Evolutionary conservation across 2,888 invertebrate species (phyloP).

Genomic region (Venusia cambrica): DNA sequence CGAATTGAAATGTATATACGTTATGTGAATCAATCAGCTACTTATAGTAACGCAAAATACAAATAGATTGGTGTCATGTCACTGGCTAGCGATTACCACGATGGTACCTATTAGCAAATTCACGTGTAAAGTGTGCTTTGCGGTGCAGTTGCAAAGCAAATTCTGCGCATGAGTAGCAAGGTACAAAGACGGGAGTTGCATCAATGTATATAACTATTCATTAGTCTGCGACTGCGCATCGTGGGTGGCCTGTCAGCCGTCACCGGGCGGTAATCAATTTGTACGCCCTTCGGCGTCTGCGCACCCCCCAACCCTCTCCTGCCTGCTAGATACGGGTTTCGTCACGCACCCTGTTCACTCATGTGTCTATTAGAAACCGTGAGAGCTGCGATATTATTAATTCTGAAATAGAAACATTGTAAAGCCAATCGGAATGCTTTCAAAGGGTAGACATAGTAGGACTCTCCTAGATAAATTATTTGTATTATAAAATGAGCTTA

Average conservation of each 20-base stretch:
- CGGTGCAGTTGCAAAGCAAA: constrained; percentile 6
- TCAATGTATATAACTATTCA: constrained; percentile 7
- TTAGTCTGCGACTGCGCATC: constrained; percentile 32
- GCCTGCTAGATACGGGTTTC: constrained; percentile 58
- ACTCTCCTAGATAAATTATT: too few species aligned
- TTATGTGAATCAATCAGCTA: too few species aligned
- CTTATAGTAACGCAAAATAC: too few species aligned
- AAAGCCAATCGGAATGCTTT: constrained; percentile 11
- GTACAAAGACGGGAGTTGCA: constrained; percentile 38
- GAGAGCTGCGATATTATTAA: constrained; percentile 26
- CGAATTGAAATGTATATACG: too few species aligned
- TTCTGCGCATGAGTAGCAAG: constrained; percentile 26
- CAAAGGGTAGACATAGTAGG: too few species aligned
- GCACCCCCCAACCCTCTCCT: constrained; percentile 43
- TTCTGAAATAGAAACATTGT: constrained; percentile 20
- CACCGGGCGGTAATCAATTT: constrained; percentile 74
- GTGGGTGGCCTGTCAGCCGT: constrained; percentile 72
- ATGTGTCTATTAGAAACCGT: constrained; percentile 44
- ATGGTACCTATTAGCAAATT: not conserved
- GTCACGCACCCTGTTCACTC: constrained; percentile 62
- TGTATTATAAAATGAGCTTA: too few species aligned
- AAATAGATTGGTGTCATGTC: too few species aligned
- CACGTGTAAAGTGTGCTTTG: not conserved
- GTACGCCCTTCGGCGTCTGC: constrained; percentile 67
- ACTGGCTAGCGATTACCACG: too few species aligned